Conservation (phyloP, 2,888 invertebrate species). For the Phalera bucephala region DNA sequence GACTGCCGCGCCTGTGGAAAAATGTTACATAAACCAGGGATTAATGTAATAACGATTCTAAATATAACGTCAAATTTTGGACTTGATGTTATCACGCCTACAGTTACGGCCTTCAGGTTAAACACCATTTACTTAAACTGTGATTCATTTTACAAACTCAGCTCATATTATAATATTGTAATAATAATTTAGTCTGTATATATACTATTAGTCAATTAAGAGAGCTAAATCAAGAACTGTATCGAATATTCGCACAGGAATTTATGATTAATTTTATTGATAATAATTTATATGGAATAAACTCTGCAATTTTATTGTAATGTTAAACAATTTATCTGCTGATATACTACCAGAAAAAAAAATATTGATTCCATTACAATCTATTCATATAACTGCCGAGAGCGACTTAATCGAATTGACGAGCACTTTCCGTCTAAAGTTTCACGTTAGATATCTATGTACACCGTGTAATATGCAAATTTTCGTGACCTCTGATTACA, state of each 20-base stretch:
- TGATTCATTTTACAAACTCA: constrained; percentile 76
- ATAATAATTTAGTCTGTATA: constrained; percentile 46
- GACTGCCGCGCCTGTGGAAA: no score
- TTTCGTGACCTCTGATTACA: no score
- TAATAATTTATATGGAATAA: constrained; percentile 34
- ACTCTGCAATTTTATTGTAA: constrained; percentile 10
- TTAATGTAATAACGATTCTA: constrained; percentile 49
- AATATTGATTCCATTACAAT: no score
- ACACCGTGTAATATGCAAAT: no score
- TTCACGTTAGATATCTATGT: no score
- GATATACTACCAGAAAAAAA: constrained; percentile 1
- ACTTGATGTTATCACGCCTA: constrained; percentile 58
- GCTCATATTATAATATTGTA: constrained; percentile 51
- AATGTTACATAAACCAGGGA: no score
- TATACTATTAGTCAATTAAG: constrained; percentile 53
- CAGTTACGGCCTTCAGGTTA: constrained; percentile 59
- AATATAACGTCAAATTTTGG: constrained; percentile 46
- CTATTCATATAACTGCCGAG: no score
- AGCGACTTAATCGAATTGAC: no score
- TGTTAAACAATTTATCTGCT: constrained; percentile 13
- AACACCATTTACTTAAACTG: constrained; percentile 73
- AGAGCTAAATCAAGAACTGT: constrained; percentile 31
- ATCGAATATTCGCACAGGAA: constrained; percentile 49
- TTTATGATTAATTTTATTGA: constrained; percentile 37
- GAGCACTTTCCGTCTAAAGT: no score